Base-by-base conservation (phyloP, 1,140 invertebrate species). In the Aphelenchoides fujianensis region DNA sequence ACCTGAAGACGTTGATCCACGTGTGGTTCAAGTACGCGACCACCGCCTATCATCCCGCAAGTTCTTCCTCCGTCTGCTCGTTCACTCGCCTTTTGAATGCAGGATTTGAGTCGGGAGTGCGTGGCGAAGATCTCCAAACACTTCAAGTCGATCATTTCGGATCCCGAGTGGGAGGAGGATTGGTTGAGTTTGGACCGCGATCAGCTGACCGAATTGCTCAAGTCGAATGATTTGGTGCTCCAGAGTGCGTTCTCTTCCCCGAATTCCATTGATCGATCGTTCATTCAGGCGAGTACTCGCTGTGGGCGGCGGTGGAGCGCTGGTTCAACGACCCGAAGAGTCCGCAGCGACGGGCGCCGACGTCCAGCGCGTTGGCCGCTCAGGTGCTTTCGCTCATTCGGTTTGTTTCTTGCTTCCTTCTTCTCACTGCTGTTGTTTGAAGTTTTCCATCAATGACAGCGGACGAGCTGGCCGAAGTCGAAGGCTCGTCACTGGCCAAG, bases 1-100 rank as follows among this genome's bases (percentile, higher is more conserved):
- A 84, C 55, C 78, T 87, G 23, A 87, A 86, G 69, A 85, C 86
- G 66, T 78, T 87, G 23, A 86, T 87, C 70, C 85, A 86, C 71
- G 79, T 86, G 1, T 87, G 86, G 86, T 87, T 87, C 75, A 85
- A 85, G 62, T 87, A 87, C 68, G 82, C 85, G 28, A 86, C 85
- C n/a, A 86, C 85, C 64, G 85, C 85, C 28, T 84, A 83, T 70
- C 86, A 73, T 23, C 55, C 27, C 23, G 41, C 23, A 48, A 48
- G 12, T 48, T 23, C 12, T 48, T 48, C n/a, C n/a, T n/a, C 12
- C 41, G 23, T 48, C 23, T 48, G 41, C 12, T 12, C 23, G 41
- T 48, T 48, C 23, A 48, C 23, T 48, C 12, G 12, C 12, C 12
- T 48, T 48, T 48, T 12, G 41, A 12, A 23, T 48, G 12, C 19